phyloP scores from a whole-genome alignment of 1,140 invertebrate species.

The Temnothorax curvispinosus region DNA sequence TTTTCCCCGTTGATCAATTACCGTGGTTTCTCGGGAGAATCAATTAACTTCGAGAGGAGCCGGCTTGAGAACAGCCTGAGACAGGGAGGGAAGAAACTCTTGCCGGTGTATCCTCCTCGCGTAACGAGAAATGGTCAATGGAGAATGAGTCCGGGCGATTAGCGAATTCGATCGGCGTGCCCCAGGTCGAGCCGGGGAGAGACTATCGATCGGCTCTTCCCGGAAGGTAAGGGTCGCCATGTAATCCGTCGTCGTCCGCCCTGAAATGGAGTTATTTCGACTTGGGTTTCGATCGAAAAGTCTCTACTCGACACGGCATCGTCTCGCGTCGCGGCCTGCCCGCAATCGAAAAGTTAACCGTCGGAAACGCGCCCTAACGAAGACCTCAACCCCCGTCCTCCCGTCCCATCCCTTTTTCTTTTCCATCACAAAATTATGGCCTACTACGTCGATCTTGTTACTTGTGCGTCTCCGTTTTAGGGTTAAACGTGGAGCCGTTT shows the following conservation, averaged over 20 bases:
- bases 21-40: constrained; percentile 20
- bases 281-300: constrained; percentile 70
- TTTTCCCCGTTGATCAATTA: constrained; percentile 44
- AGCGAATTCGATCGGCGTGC: constrained; percentile 70
- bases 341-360: constrained; percentile 68
- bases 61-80: neutral
- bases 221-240: constrained; percentile 73
- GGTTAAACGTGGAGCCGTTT: neutral
- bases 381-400: neutral
- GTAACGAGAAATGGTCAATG: constrained; percentile 56
- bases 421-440: constrained; percentile 16
- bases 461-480: constrained; percentile 1
- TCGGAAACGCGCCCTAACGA: constrained; percentile 55
- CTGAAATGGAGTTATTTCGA: constrained; percentile 78
- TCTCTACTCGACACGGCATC: constrained; percentile 54
- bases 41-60: constrained; percentile 26
- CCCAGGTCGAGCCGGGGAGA: constrained; percentile 49
- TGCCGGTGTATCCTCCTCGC: neutral
- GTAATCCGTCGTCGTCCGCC: constrained; percentile 74
- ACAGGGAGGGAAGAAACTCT: constrained; percentile 2
- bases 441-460: neutral
- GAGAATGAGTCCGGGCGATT: constrained; percentile 51
- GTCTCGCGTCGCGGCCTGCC: constrained; percentile 48
- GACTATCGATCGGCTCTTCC: constrained; percentile 80
- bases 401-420: neutral